Evolutionary conservation across 2,797 vertebrate species (phyloP).

Genomic region (Monodelphis domestica): DNA sequence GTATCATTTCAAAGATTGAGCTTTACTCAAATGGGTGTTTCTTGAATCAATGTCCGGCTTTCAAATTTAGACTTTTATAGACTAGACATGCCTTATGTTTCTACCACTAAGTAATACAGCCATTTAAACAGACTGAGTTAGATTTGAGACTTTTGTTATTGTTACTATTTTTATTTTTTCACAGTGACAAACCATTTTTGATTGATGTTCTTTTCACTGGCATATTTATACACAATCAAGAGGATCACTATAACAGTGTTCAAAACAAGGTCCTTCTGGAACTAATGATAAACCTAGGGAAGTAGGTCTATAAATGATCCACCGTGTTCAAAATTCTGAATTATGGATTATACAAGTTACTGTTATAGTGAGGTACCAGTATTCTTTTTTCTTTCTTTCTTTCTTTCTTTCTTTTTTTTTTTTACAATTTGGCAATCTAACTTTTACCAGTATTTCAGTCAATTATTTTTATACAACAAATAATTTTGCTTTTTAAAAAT

Average conservation of each 20-base stretch:
- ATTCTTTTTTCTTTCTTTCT: too few species aligned
- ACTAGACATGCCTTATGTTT: conserved; percentile 40
- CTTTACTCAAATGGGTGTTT: conserved; percentile 57
- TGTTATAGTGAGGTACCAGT: conserved; percentile 59
- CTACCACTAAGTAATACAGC: conserved; percentile 64
- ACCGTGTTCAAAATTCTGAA: not conserved
- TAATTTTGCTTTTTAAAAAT: conserved; percentile 56
- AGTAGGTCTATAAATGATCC: not conserved
- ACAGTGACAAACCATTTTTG: conserved; percentile 60
- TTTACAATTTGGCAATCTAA: conserved; percentile 17
- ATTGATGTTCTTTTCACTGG: conserved; percentile 54
- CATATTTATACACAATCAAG: conserved; percentile 28
- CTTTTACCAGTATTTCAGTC: conserved; percentile 66
- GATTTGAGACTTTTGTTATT: conserved; percentile 61
- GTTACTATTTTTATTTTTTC: conserved; percentile 54
- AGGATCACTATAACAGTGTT: conserved; percentile 54
- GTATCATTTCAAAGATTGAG: conserved; percentile 12
- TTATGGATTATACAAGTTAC: conserved; percentile 52
- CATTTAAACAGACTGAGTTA: conserved; percentile 30
- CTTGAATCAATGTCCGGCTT: conserved; percentile 46
- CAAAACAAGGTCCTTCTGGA: conserved; percentile 56
- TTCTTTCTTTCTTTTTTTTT: too few species aligned
- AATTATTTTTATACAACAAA: conserved; percentile 60
- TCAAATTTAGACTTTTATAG: conserved; percentile 60
- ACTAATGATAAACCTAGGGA: conserved; percentile 53